These are phyloP conservation scores for Macropodus opercularis DNA, from an alignment of 2,797 vertebrate species.

Conservation along the genomic window DNA sequence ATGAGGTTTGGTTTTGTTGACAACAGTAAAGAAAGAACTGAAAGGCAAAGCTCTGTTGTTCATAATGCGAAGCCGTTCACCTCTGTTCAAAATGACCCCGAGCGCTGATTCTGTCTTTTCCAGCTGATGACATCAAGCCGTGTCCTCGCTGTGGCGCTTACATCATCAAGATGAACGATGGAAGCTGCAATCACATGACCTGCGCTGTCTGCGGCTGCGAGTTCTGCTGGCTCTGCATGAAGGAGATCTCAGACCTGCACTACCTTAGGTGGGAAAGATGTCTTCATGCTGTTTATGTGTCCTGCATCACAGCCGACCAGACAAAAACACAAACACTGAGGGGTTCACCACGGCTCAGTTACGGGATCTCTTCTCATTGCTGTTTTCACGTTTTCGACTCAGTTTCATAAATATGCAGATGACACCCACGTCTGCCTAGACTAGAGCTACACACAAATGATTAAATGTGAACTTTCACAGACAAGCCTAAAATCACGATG, in stretches of 20 bases:
- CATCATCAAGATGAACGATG: slow-evolving; percentile 99
- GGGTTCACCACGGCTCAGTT: background rate
- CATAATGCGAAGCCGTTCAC: no score
- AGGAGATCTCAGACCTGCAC: slow-evolving; percentile 99
- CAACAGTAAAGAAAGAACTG: background rate
- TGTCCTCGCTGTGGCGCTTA: slow-evolving; percentile 97
- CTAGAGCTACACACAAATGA: background rate
- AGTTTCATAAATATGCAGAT: background rate
- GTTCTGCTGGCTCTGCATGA: slow-evolving; percentile 99
- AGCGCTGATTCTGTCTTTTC: background rate
- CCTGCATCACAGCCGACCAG: background rate
- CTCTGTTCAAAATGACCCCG: no score
- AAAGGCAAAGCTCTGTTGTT: background rate
- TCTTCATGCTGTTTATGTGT: fast-evolving
- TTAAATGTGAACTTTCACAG: background rate
- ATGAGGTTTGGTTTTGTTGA: slow-evolving; percentile 37
- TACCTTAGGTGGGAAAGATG: slow-evolving; percentile 90
- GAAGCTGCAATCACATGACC: slow-evolving; percentile 99
- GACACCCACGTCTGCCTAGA: background rate
- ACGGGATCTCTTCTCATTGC: background rate
- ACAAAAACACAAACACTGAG: no score
- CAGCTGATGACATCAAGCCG: slow-evolving; percentile 98
- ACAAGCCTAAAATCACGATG: background rate
- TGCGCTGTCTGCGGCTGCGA: slow-evolving; percentile 98
- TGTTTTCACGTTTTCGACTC: background rate